Conservation (phyloP, 2,113 vertebrate genomes). For the Thunnus thynnus region DNA sequence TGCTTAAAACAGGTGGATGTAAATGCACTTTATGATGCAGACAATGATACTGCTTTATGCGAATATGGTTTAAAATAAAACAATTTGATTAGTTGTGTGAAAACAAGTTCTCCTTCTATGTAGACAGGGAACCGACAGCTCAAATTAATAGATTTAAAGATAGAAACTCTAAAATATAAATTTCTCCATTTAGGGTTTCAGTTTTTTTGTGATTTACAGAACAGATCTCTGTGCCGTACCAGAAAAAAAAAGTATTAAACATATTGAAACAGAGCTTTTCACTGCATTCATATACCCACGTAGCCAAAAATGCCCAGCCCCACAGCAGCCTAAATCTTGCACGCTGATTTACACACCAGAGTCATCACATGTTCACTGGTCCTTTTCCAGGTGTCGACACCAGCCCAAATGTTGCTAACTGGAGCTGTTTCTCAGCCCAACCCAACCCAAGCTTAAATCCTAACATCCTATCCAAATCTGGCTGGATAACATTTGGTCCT, state of each 20-base stretch:
- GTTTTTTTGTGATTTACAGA: neutral
- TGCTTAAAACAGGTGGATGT: too few species aligned
- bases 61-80: too few species aligned
- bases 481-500: constrained; percentile 28
- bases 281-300: neutral
- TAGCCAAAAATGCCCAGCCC: neutral
- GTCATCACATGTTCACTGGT: constrained; percentile 20
- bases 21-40: too few species aligned
- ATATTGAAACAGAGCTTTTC: neutral
- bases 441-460: neutral
- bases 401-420: constrained; percentile 30
- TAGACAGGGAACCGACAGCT: too few species aligned
- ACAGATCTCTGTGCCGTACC: neutral
- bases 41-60: too few species aligned
- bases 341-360: neutral
- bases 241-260: neutral
- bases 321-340: neutral
- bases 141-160: too few species aligned
- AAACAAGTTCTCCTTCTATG: too few species aligned
- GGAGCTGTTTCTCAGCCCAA: constrained; percentile 31
- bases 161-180: too few species aligned
- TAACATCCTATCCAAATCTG: constrained; percentile 29
- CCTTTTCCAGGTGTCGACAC: constrained; percentile 50
- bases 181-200: too few species aligned
- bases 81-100: too few species aligned